phyloP scores from a whole-genome alignment of 2,888 invertebrate species.

The Pyrochroa serraticornis region DNA sequence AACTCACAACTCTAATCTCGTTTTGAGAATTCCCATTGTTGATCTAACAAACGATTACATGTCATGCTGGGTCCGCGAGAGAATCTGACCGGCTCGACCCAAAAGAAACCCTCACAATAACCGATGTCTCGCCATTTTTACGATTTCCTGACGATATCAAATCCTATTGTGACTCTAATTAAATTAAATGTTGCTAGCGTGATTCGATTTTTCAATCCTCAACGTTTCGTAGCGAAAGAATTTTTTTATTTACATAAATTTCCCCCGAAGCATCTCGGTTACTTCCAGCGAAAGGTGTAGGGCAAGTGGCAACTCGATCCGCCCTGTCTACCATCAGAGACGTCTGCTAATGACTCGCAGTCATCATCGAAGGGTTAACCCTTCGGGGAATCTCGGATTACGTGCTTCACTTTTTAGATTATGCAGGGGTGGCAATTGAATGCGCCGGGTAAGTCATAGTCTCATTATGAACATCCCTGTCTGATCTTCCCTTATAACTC shows the following conservation, averaged over 20 bases:
- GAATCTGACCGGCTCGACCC: slow-evolving; percentile 9
- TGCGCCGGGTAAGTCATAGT: slow-evolving; percentile 30
- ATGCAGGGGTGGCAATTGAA: slow-evolving; percentile 47
- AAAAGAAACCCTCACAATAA: neutral
- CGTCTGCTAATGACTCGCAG: slow-evolving; percentile 40
- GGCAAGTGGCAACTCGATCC: slow-evolving; percentile 32
- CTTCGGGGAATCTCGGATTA: slow-evolving; percentile 46
- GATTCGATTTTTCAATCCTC: neutral
- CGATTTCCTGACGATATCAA: neutral
- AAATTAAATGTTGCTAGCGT: slow-evolving; percentile 1
- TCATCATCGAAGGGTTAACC: slow-evolving; percentile 39
- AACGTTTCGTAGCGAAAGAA: neutral
- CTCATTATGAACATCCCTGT: slow-evolving; percentile 36
- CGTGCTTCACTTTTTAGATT: slow-evolving; percentile 49
- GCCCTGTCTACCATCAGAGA: slow-evolving; percentile 19
- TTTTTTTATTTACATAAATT: slow-evolving; percentile 13
- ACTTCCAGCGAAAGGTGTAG: slow-evolving; percentile 13
- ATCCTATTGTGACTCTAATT: slow-evolving; percentile 8
- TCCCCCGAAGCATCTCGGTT: slow-evolving; percentile 7
- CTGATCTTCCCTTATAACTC: slow-evolving; percentile 33
- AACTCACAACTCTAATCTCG: slow-evolving; percentile 38
- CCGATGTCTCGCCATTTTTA: neutral
- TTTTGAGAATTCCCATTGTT: slow-evolving; percentile 37
- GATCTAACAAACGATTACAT: slow-evolving; percentile 36
- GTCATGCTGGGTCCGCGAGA: slow-evolving; percentile 30